phyloP scores from a whole-genome alignment of 2,888 invertebrate genomes.

The Masnerella sp. region DNA sequence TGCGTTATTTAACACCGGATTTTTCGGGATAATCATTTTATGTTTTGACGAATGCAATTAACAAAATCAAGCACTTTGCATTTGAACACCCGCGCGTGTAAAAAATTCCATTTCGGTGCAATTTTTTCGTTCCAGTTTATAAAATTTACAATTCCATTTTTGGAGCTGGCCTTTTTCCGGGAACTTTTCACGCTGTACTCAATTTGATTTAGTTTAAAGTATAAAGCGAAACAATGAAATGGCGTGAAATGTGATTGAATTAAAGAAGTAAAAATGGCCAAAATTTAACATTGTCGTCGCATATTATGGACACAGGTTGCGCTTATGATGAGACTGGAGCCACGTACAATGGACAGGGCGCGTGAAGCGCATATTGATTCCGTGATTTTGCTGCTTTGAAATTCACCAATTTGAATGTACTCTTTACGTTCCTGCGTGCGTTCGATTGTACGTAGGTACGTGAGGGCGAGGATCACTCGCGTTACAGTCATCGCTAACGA shows the following conservation, averaged over 20 bases:
- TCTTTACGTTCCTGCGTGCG: constrained; percentile 50
- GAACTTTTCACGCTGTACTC: too few relatives aligned
- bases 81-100: neutral
- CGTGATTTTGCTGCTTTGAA: constrained; percentile 62
- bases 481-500: constrained; percentile 55
- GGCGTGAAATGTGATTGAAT: constrained; percentile 19
- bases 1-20: neutral
- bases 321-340: constrained; percentile 58
- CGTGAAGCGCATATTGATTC: constrained; percentile 65
- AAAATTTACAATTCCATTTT: too few relatives aligned
- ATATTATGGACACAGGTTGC: constrained; percentile 48
- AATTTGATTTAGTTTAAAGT: too few relatives aligned
- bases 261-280: constrained; percentile 39
- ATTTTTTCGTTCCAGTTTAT: too few relatives aligned
- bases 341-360: constrained; percentile 60
- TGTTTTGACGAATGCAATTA: neutral
- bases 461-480: constrained; percentile 56
- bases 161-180: too few relatives aligned
- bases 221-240: constrained; percentile 8
- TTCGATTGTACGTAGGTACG: constrained; percentile 53
- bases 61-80: too few relatives aligned
- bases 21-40: neutral
- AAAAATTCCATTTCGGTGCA: neutral
- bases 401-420: constrained; percentile 61
- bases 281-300: constrained; percentile 39